Base-by-base conservation (phyloP, 2,113 vertebrate genomes). In the Hippocampus zosterae region DNA sequence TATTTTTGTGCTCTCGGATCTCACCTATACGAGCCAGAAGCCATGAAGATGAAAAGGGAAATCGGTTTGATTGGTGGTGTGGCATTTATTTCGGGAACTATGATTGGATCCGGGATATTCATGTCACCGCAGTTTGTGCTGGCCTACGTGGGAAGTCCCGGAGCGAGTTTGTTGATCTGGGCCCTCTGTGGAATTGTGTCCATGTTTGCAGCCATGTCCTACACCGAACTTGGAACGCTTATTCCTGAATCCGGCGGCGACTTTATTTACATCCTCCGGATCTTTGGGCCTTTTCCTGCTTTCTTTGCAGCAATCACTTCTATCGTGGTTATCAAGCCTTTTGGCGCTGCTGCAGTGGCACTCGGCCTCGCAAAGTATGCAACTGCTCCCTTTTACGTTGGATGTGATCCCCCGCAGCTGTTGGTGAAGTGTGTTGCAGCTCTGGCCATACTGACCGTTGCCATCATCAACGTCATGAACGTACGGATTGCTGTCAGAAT, bases 191-290 rank as follows among this genome's bases (percentile, higher is more conserved):
- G 94, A 6, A 5, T 93, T 41, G 68, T 95, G 65, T 82, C 88
- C 42, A 84, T 79, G 78, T 78, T 93, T 33, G 92, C 92, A n/a
- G 90, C 92, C 0, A 83, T 96, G 69, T 94, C 85, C 0, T 95
- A 93, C 0, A 89, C 91, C 3, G 94, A 96, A 77, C 79, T 97
- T 18, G 94, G 94, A 13, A 93, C 92, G 0, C 50, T 94, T 68
- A 88, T 96, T 63, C 83, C 85, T 57, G 90, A 96, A 61, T 95
- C 94, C 0, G 93, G 94, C 2, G 94, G 93, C 16, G 92, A 96
- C 0, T 95, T 94, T 55, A 90, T 94, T 72, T 96, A 94, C 77
- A 92, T 95, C 69, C 80, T 94, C 68, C 78, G 87, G 71, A 94
- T 88, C 69, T 94, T 93, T 44, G 94, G 95, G 66, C 76, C 92